Evolutionary conservation across 1,140 invertebrate species (phyloP), one percentile per base, ranked within the genome.

Genomic region (Papilio glaucus): DNA sequence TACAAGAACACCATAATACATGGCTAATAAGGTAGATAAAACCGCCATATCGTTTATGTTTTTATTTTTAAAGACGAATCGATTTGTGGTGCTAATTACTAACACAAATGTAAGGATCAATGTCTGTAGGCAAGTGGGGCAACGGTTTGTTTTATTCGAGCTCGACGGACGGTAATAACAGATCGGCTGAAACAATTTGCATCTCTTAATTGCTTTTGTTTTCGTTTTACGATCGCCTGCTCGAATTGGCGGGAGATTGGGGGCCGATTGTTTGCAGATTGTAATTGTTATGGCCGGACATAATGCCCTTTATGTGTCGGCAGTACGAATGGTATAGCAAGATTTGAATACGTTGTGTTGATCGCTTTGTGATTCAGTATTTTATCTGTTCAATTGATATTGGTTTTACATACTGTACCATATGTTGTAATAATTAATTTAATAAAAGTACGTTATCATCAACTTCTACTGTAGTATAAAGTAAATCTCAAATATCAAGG

Each of bases 141-240:
- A 72, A 65, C 26, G 9, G 67, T 49, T 72, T 74, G 39, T 69
- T 71, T 62, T 71, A 41, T 65, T 62, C 24, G n/a, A 60, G 57
- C 29, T 69, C 41, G 26, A 72, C 61, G 37, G 53, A 42, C 41
- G 42, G 57, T 68, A 76, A 72, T 72, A 76, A 72, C 65, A 69
- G 42, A 76, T 68, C 61, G 62, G 65, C 24, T 68, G 39, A 45
- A 69, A 49, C 67, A 49, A 68, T 73, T 72, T 70, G 41, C 71
- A 74, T 65, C 37, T 69, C 72, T 73, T 79, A 79, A 79, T 79
- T 74, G 72, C 72, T 61, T 73, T 77, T 76, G 73, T 75, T 77
- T 70, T 72, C 71, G 57, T 74, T 57, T 49, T 33, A 69, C 67
- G 67, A 69, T 15, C 67, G 67, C 67, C 42, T 41, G 62, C 53